Evolutionary conservation across 2,113 vertebrate genomes (phyloP).

Genomic region (Pygoscelis antarcticus): DNA sequence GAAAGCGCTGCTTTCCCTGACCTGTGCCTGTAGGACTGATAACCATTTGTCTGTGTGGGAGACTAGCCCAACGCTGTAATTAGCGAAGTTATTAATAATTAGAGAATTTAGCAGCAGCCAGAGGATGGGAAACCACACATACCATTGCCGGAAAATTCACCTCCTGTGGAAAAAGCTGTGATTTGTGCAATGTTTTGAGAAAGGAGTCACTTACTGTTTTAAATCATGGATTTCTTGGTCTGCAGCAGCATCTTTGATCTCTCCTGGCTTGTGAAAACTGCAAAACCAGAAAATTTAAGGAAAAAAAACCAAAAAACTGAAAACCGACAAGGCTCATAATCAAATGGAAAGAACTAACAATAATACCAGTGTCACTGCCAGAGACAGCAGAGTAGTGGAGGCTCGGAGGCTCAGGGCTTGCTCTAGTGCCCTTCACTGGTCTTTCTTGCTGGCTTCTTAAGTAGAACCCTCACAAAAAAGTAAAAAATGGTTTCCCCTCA

Average conservation of each 20-base stretch:
- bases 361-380: background rate
- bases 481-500: background rate
- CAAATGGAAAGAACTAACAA: background rate
- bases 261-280: background rate
- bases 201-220: background rate
- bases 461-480: background rate
- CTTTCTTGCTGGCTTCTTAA: conserved; percentile 24
- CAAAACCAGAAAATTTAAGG: background rate
- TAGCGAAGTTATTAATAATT: background rate
- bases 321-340: background rate
- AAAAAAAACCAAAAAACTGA: rapidly evolving
- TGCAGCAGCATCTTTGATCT: background rate
- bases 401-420: background rate
- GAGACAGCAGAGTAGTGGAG: background rate
- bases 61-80: background rate
- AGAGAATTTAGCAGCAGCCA: background rate
- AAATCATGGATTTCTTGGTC: background rate
- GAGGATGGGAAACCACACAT: background rate
- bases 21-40: background rate
- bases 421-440: background rate
- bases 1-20: background rate
- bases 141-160: background rate
- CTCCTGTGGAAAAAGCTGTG: background rate
- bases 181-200: background rate
- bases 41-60: background rate